Conservation (phyloP, 2,113 vertebrate species). For the Camelus bactrianus region DNA sequence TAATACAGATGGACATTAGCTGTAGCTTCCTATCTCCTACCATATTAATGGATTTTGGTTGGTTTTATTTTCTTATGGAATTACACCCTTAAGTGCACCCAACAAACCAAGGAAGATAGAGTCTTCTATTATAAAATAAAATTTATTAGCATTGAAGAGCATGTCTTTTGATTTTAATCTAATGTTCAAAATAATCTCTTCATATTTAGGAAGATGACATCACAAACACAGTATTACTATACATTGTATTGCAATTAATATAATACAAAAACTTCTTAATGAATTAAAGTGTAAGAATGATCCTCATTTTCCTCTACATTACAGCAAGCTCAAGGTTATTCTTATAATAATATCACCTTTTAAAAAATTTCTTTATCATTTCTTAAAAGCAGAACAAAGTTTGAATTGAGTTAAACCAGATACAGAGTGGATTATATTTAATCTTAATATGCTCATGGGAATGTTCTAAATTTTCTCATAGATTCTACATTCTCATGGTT, state of each 20-base stretch:
- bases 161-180: not conserved
- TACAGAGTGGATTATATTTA: not conserved
- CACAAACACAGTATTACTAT: not conserved
- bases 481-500: not conserved
- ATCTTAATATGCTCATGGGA: not conserved
- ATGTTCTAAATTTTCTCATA: slow-evolving; percentile 19
- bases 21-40: not conserved
- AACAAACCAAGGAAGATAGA: not conserved
- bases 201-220: not conserved
- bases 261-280: not conserved
- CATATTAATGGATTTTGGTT: not conserved
- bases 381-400: not conserved
- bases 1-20: not conserved
- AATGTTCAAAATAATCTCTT: slow-evolving; percentile 26
- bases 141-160: not conserved
- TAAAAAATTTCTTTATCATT: not conserved
- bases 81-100: not conserved
- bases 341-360: not conserved
- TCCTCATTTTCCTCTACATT: not conserved
- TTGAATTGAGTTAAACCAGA: slow-evolving; percentile 12
- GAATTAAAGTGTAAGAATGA: not conserved
- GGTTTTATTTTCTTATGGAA: not conserved
- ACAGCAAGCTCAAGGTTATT: not conserved
- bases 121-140: not conserved
- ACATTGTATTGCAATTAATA: not conserved